Percentiles rank a stretch among this genome's conserved stretches.
Evolutionary conservation across 2,888 invertebrate genomes (phyloP).

Genomic region (Digitonthophagus gazella): DNA sequence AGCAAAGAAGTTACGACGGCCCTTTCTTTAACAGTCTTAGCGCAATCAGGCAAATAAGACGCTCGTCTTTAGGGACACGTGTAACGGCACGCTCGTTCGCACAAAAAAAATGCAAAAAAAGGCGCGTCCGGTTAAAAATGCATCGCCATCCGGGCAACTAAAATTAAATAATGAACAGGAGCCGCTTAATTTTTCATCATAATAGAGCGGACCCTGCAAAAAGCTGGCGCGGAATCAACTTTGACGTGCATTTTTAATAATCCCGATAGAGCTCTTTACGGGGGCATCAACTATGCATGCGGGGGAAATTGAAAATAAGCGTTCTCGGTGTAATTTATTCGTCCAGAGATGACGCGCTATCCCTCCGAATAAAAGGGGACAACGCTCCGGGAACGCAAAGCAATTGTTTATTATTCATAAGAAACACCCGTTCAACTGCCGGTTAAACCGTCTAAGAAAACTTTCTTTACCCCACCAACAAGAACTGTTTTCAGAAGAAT

Average conservation of each 20-base stretch:
- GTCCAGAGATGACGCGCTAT: background rate
- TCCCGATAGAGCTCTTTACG: conserved; percentile 2
- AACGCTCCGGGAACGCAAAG: background rate
- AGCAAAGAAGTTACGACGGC: conserved; percentile 13
- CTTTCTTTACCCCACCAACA: background rate
- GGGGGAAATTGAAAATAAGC: conserved; percentile 4
- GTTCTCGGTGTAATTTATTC: background rate
- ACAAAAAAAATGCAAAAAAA: background rate
- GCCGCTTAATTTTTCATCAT: conserved; percentile 13
- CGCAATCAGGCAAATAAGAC: conserved; percentile 26
- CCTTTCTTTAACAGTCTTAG: conserved; percentile 19
- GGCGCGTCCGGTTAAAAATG: background rate
- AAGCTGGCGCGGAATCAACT: conserved; percentile 8
- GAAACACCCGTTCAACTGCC: background rate
- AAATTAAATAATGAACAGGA: conserved; percentile 14
- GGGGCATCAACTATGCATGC: conserved; percentile 7
- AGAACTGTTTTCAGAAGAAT: background rate
- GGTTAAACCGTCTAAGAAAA: background rate
- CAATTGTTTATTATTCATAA: background rate
- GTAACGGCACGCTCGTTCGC: conserved; percentile 9
- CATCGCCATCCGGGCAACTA: conserved; percentile 7
- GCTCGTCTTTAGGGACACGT: conserved; percentile 3
- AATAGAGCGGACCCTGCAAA: background rate
- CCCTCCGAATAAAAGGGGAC: background rate
- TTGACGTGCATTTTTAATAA: conserved; percentile 7